Percentiles rank a stretch among this genome's conserved stretches.
Conservation (phyloP, 2,797 vertebrate species). For the Falco peregrinus region DNA sequence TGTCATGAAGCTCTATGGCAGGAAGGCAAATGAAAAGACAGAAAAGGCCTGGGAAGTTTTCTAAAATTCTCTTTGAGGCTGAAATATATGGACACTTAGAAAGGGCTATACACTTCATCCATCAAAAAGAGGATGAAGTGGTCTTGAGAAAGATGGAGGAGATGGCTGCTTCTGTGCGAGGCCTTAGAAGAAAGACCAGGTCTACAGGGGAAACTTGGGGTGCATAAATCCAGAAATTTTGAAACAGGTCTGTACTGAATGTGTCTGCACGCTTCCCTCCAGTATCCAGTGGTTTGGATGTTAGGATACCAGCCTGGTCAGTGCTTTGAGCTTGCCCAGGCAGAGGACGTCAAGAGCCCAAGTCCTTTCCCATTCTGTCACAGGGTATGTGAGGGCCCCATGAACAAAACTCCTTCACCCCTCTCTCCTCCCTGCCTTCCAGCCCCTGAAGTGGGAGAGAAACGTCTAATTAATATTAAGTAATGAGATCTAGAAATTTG, state of each 20-base stretch:
- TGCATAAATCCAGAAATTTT: background rate
- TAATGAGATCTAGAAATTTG: background rate
- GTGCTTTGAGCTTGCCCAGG: too few relatives aligned
- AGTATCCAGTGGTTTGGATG: background rate
- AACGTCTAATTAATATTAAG: background rate
- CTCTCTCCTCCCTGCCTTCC: background rate
- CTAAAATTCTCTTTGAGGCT: background rate
- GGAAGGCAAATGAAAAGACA: background rate
- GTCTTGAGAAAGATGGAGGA: background rate
- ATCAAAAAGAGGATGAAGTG: background rate
- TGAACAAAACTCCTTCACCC: background rate
- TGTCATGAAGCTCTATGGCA: background rate
- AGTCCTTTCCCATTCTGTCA: background rate
- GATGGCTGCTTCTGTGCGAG: background rate
- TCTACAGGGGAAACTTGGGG: background rate
- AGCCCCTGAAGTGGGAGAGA: background rate
- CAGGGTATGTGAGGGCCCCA: fast-evolving
- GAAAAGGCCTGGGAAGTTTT: background rate
- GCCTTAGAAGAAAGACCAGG: background rate
- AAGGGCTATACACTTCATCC: background rate
- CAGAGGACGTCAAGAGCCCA: too few relatives aligned
- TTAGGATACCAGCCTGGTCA: background rate
- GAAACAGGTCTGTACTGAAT: background rate
- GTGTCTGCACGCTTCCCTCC: background rate
- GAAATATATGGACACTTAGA: background rate